Percentiles rank a stretch among this genome's conserved stretches.
Evolutionary conservation across 2,113 vertebrate species (phyloP).

Genomic region (Aleadryas rufinucha): DNA sequence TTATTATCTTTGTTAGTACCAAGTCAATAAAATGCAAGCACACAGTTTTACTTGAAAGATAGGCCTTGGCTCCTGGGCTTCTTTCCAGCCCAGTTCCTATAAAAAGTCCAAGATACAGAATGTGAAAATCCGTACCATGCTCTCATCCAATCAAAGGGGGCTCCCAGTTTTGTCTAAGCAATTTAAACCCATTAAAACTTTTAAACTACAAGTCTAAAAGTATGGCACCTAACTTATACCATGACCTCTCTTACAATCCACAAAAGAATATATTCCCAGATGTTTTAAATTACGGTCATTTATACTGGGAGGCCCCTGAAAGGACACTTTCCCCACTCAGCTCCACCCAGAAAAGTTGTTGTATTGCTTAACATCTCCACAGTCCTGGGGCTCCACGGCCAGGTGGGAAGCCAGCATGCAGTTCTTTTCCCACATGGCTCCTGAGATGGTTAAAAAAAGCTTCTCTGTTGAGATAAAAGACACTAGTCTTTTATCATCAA

Average conservation of each 20-base stretch:
- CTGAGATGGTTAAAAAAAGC: background rate
- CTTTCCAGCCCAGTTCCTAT: background rate
- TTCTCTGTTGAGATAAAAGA: background rate
- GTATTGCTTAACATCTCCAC: background rate
- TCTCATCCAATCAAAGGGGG: background rate
- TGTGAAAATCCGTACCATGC: background rate
- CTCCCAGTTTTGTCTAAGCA: background rate
- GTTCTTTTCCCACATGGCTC: background rate
- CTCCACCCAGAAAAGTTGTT: background rate
- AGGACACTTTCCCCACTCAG: background rate
- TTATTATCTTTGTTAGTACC: background rate
- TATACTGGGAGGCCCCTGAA: background rate
- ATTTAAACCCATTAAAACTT: background rate
- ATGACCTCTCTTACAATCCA: background rate
- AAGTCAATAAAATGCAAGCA: background rate
- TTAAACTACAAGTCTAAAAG: background rate
- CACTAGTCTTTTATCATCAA: background rate
- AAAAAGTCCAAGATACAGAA: background rate
- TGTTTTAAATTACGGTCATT: background rate
- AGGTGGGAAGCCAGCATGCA: background rate
- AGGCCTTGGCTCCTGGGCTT: background rate
- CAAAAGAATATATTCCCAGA: background rate
- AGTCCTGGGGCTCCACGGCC: fast-evolving
- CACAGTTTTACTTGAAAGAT: background rate
- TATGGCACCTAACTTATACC: background rate